Conservation (phyloP, 2,113 vertebrate genomes). For the Carlito syrichta region DNA sequence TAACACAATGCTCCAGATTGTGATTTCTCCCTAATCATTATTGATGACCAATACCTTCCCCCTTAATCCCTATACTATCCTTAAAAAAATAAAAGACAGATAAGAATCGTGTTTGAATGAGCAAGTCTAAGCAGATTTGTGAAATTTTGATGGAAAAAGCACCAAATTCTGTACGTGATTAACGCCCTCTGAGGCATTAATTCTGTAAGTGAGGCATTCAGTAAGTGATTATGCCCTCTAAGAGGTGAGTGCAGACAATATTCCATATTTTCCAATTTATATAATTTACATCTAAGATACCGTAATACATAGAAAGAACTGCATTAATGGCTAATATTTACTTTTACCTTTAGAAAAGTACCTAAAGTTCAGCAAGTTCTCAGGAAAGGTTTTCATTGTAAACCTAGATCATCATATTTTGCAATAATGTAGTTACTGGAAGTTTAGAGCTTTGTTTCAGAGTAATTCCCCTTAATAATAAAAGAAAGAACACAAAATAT, state of each 20-base stretch:
- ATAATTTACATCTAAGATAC: neutral
- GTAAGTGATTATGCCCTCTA: neutral
- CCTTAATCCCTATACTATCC: neutral
- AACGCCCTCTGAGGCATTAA: too few species aligned
- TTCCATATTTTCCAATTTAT: neutral
- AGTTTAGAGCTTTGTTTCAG: neutral
- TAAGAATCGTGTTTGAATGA: neutral
- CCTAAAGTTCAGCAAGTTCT: neutral
- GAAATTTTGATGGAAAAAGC: neutral
- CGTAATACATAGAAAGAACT: neutral
- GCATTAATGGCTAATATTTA: neutral
- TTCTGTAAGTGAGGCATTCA: neutral
- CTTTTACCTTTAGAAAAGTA: neutral
- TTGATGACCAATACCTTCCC: neutral
- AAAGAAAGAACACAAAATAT: neutral
- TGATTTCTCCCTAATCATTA: neutral
- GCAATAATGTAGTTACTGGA: neutral
- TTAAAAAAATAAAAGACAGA: neutral
- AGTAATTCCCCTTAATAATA: neutral
- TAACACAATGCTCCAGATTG: neutral
- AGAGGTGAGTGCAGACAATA: neutral
- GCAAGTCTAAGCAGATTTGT: neutral
- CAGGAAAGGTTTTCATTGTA: neutral
- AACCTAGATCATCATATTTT: neutral
- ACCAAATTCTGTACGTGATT: neutral